Base-by-base conservation (phyloP, 1,140 invertebrate genomes). In the Heliconius nattereri region DNA sequence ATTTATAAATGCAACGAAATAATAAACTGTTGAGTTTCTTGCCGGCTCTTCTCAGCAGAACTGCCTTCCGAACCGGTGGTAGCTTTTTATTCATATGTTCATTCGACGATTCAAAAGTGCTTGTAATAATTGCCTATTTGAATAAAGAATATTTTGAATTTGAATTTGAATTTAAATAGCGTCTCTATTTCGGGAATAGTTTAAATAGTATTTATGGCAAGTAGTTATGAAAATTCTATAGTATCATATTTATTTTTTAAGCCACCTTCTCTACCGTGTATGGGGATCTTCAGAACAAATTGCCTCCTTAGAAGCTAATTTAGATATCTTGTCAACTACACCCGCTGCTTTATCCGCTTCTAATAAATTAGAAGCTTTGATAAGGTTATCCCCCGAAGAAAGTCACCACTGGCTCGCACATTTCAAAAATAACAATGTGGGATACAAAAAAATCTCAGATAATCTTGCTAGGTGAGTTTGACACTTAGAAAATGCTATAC, bases 391-490 rank as follows among this genome's bases (percentile, higher is more conserved):
- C 6, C 90, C 92, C 13, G 87, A 90, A 37, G 87, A 89, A 45
- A 90, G 85, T 78, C 35, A 80, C 29, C 81, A 88, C 87, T 94
- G 92, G 92, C 75, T 94, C 3, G 72, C 82, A 70, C 87, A 91
- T 78, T 93, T 92, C 83, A 74, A 91, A 1, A 20, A 78, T 23
- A 87, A 85, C 35, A 83, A 82, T 54, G 87, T 94, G 77, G 35
- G 80, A 3, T 91, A 91, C 76, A 87, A 83, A 9, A 87, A 89
- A 78, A 81, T 93, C 2, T 87, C 87, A 32, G 85, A 92, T 20
- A 92, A 93, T 77, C 85, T 93, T n/a, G 92, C 92, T 26, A 85
- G 88, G 92, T 93, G 88, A 89, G 89, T 86, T 52, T 32, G 19
- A 54, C 2, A 54, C 16, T 20, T 57, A 23, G 8, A 23, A n/a